phyloP scores from a whole-genome alignment of 2,797 vertebrate genomes.

The Liasis olivaceus region DNA sequence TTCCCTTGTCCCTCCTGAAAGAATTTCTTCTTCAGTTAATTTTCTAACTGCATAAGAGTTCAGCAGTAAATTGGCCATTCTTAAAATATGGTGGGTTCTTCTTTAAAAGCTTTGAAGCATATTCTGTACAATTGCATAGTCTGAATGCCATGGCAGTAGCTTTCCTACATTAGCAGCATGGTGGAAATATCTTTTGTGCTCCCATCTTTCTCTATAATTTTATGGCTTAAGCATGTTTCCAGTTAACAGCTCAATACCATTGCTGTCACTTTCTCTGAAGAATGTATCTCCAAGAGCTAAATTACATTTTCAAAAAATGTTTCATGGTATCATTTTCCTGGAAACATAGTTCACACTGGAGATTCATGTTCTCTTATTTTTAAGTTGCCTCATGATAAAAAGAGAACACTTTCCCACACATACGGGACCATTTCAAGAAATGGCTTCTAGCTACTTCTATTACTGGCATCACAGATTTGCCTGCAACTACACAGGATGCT shows the following conservation, averaged over 20 bases:
- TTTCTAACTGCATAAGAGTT: not conserved
- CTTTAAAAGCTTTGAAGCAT: not conserved
- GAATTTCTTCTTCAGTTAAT: not conserved
- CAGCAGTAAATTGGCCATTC: not conserved
- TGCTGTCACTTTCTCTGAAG: not conserved
- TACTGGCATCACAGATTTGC: not conserved
- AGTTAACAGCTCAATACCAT: not conserved
- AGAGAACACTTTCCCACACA: not conserved
- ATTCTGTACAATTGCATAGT: not conserved
- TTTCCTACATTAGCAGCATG: not conserved
- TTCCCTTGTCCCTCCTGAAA: not conserved
- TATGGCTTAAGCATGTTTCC: not conserved
- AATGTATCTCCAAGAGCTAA: not conserved
- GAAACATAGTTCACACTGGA: not conserved
- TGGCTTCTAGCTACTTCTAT: not conserved
- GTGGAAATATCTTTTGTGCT: not conserved
- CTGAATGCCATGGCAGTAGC: not conserved
- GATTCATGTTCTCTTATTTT: not conserved
- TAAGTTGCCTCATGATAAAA: not conserved
- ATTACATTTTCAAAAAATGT: not conserved
- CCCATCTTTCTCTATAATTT: not conserved
- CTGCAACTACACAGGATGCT: not conserved
- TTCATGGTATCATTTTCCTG: not conserved
- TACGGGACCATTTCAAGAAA: not conserved
- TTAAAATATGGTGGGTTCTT: not conserved